These are phyloP conservation scores for Diloba caeruleocephala DNA, from an alignment of 2,888 invertebrate species.

Conservation along the genomic window DNA sequence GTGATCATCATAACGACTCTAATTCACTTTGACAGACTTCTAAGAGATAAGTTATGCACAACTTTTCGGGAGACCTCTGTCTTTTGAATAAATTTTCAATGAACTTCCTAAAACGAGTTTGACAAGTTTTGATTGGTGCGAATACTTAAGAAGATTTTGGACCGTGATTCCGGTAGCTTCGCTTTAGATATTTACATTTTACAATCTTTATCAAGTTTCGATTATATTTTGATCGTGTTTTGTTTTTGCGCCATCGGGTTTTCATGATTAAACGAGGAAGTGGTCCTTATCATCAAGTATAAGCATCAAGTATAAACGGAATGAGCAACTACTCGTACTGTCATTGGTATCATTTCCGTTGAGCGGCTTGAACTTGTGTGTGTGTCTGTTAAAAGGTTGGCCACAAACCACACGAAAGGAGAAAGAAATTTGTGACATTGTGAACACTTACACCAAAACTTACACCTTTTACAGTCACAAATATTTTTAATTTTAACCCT, in stretches of 20 bases:
- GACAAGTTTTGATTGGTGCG: slow-evolving; percentile 79
- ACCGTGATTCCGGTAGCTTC: slow-evolving; percentile 45
- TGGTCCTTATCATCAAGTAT: neutral
- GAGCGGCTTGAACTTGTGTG: no score
- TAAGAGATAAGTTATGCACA: slow-evolving; percentile 76
- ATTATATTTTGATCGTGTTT: slow-evolving; percentile 26
- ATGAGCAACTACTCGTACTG: no score
- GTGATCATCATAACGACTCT: slow-evolving; percentile 72
- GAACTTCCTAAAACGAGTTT: slow-evolving; percentile 80
- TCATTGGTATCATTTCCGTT: no score
- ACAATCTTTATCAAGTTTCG: slow-evolving; percentile 35
- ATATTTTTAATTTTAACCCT: no score
- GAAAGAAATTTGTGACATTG: no score
- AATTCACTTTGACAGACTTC: slow-evolving; percentile 80
- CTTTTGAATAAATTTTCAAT: slow-evolving; percentile 84
- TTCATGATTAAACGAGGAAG: neutral
- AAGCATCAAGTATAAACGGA: no score
- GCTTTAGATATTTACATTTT: slow-evolving; percentile 49
- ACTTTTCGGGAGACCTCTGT: slow-evolving; percentile 74
- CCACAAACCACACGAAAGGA: no score
- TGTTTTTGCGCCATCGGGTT: slow-evolving; percentile 5
- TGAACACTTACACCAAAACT: no score
- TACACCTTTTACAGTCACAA: no score
- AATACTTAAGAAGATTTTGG: slow-evolving; percentile 67
- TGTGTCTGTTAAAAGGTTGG: no score